Base-by-base conservation (phyloP, 2,888 invertebrate genomes). In the Epicampocera succincta region DNA sequence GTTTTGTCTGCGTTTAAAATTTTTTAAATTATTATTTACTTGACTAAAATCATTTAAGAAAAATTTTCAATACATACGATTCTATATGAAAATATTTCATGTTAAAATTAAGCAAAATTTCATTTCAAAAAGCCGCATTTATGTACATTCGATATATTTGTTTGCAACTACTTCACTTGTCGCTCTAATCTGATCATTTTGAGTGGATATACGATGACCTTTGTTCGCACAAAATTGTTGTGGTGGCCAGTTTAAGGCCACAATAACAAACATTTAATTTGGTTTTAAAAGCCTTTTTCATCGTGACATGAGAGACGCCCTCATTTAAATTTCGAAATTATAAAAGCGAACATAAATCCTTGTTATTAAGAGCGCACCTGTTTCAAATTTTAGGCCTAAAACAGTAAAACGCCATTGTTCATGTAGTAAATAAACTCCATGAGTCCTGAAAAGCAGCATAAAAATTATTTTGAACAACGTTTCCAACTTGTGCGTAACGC, bases 261-360 rank as follows among this genome's bases (percentile, higher is more conserved):
- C 75, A 19, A 29, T 33, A 17, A 46, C 48, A 68, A 74, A 52
- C 56, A 69, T 69, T 80, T 79, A 48, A 69, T 79, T 69, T 56
- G 42, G 50, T 56, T 56, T 50, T 46, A 52, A 56, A 73, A 42
- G 19, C 56, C 15, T 15, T 29, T 56, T 17, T 50, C 29, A 54
- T n/a, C 69, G 56, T 21, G 17, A 33, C 33, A 33, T 33, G 33
- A 9, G 6, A 33, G 8, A 48, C 69, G 61, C 48, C 11, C 15
- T 17, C 19, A 38, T 15, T 13, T 11, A 15, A n/a, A 38, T 11
- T 50, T 60, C 9, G 8, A 19, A 19, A 58, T 48, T 29, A 42
- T 12, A 33, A n/a, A 40, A 15, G 13, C 11, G 29, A 25, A 25
- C 25, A 3, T 13, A 42, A 44, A 33, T 15, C 12, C 12, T 33